Evolutionary conservation across 2,888 invertebrate genomes (phyloP), one percentile per base, ranked within the genome.

Genomic region (Xylocampa areola): DNA sequence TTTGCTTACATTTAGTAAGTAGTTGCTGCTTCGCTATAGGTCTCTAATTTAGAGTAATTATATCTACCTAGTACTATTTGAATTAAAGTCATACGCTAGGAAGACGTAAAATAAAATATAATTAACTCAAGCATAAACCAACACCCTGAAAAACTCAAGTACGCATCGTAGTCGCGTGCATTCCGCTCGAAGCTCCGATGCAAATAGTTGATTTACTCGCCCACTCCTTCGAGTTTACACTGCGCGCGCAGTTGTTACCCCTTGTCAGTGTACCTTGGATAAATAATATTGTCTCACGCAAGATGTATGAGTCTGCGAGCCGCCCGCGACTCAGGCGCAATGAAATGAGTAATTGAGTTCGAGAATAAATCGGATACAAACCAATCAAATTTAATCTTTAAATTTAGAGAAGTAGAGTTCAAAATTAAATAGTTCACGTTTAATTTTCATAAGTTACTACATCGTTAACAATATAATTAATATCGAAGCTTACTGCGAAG

Each of bases 161-260:
- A 49, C 32, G 49, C 48, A 17, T 14, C 41, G 41, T 37, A 44
- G 52, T 58, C 53, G 66, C 69, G 67, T 68, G 69, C 62, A 62
- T 52, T 36, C 44, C 62, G 66, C 52, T 50, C 62, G 74, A 69
- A 71, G 72, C 63, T 58, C 36, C 73, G 75, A 86, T 82, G 87
- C 91, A 92, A 92, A 91, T 90, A 91, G 91, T 91, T 91, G 91
- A 92, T 92, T 91, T 91, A 91, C 84, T 79, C 79, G 74, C 74
- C 55, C 82, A 82, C 84, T 81, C 81, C 82, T 73, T 76, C 66
- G 65, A 77, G 76, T 71, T 84, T 83, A 81, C 83, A 81, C 75
- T 68, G 80, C 78, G 61, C 73, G 67, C 63, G 76, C 80, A 82
- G 76, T 80, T 80, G 78, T 76, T 75, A 76, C 80, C 65, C 64